Base-by-base conservation (phyloP, 2,113 vertebrate species). In the Apeltes quadracus region DNA sequence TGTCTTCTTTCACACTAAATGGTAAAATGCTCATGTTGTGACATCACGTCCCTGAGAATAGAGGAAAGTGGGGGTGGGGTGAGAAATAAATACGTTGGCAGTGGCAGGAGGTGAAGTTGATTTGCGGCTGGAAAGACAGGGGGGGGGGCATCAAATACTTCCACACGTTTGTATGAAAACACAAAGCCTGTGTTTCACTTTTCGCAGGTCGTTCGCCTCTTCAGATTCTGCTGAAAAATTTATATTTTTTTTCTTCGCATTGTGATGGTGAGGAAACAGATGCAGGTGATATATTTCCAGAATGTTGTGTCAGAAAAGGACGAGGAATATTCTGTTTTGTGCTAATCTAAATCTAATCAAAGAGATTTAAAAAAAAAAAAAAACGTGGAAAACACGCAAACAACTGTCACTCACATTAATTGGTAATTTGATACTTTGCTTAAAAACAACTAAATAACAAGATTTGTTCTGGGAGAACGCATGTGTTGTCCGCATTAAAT, bases 11-110 rank as follows among this genome's bases (percentile, higher is more conserved):
- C 77, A 68, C 78, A 43, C 62, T 48, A 77, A 81, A 73, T 61
- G 54, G 29, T 70, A 67, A 85, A 74, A 84, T 53, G 75, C 39
- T 78, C n/a, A 20, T 85, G 77, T 88, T 91, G 78, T 91, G 87
- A 89, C 86, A 81, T 71, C 43, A 25, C 29, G 38, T 76, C 63
- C 64, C 82, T 78, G 79, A 90, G 78, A 91, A 92, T 87, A 91
- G 84, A 79, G 81, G 25, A 64, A 38, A 72, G 55, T 56, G 29
- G 38, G 18, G 23, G 25, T 56, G 44, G 57, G n/a, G 43, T 78
- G 83, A 65, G 74, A 76, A 78, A 79, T 87, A 74, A 78, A 70
- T 80, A 74, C 46, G 46, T 29, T 53, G 39, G 38, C 78, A 79
- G 69, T 73, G 78, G 65, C 63, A 85, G 69, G 59, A 76, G 68